These are phyloP conservation scores for Polydrusus cervinus DNA, from an alignment of 2,888 invertebrate species.

Conservation along the genomic window DNA sequence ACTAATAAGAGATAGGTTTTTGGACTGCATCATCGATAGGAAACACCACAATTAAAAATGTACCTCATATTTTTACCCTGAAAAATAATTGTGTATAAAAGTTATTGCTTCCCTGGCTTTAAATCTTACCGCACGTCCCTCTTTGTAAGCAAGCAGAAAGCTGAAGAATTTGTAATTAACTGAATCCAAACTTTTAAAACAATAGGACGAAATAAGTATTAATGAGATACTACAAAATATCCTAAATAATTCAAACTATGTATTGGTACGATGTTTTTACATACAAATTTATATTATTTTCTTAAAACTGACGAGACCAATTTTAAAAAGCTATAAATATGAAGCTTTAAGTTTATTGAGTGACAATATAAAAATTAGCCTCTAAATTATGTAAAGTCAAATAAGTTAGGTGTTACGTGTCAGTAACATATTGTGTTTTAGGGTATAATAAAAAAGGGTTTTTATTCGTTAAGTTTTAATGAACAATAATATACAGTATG, in stretches of 20 bases:
- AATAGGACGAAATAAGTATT: too few species aligned
- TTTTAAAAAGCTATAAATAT: background rate
- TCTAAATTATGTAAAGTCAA: conserved; percentile 28
- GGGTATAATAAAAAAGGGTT: conserved; percentile 11
- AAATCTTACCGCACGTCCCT: too few species aligned
- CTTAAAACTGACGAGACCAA: conserved; percentile 8
- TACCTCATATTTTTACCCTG: too few species aligned
- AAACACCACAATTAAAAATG: too few species aligned
- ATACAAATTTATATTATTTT: conserved; percentile 14
- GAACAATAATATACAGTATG: background rate
- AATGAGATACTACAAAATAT: background rate
- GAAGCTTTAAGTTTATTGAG: conserved; percentile 8
- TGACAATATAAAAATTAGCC: conserved; percentile 30
- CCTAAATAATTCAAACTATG: background rate
- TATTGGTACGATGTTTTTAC: background rate
- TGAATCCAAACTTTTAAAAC: too few species aligned
- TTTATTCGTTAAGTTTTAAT: conserved; percentile 19
- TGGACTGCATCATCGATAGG: too few species aligned
- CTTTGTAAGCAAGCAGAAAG: too few species aligned
- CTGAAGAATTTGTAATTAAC: too few species aligned
- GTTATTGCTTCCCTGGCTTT: too few species aligned
- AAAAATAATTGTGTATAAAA: too few species aligned
- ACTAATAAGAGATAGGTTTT: too few species aligned
- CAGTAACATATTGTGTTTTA: conserved; percentile 18
- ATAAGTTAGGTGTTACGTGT: conserved; percentile 31